These are phyloP conservation scores for Trachymyrmex septentrionalis DNA, from an alignment of 1,140 invertebrate species.

Conservation along the genomic window DNA sequence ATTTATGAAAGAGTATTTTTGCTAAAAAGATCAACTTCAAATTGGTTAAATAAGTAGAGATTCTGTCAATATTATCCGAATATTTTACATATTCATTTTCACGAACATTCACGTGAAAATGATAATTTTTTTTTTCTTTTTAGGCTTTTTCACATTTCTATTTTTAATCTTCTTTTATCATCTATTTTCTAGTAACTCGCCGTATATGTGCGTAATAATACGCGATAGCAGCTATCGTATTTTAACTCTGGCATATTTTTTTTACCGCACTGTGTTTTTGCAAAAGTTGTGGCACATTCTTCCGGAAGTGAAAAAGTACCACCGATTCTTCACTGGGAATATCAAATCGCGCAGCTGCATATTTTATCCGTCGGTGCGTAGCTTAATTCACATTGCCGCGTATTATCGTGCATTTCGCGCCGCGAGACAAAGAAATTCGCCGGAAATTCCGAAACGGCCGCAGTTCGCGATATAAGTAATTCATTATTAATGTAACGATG, in stretches of 20 bases:
- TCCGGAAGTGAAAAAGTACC: background rate
- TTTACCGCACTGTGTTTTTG: background rate
- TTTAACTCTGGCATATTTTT: slow-evolving; percentile 2
- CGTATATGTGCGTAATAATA: background rate
- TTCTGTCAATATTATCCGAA: background rate
- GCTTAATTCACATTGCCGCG: slow-evolving; percentile 4
- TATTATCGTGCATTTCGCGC: background rate
- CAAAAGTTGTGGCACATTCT: background rate
- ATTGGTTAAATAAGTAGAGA: background rate
- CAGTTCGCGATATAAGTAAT: slow-evolving; percentile 21
- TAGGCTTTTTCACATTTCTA: background rate
- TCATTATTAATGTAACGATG: slow-evolving; percentile 43
- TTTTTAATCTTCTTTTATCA: background rate
- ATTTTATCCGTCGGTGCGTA: slow-evolving; percentile 22
- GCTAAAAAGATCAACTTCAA: background rate
- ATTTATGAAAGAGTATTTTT: background rate
- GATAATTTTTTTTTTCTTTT: background rate
- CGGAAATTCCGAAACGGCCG: slow-evolving; percentile 29
- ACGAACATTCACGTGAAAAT: background rate
- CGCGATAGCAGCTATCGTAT: background rate
- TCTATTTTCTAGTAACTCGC: background rate
- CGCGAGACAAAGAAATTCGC: slow-evolving; percentile 29
- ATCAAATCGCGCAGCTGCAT: slow-evolving; percentile 12
- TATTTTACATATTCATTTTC: background rate
- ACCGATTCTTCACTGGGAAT: slow-evolving; percentile 1